Evolutionary conservation across 2,797 vertebrate genomes (phyloP).

Genomic region (Tamandua tetradactyla): DNA sequence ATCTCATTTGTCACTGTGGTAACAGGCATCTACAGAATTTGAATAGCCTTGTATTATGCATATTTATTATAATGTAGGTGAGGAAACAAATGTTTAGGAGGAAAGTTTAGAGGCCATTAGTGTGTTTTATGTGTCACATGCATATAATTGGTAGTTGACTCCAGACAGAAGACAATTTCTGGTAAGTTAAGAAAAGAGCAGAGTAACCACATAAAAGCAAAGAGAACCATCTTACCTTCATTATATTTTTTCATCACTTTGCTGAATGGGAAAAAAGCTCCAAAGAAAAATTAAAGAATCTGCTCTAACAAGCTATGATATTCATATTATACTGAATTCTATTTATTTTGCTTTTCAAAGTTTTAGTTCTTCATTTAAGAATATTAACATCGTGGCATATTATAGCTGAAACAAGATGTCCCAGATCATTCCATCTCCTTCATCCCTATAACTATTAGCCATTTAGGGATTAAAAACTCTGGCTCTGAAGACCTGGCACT

Average conservation of each 20-base stretch:
- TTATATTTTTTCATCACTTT: not conserved
- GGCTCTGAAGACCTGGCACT: not conserved
- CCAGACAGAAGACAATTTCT: not conserved
- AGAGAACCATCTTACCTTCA: not conserved
- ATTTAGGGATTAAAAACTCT: not conserved
- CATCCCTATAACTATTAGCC: not conserved
- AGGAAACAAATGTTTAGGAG: conserved; percentile 50
- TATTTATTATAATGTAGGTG: not conserved
- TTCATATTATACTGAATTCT: not conserved
- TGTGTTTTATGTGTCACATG: conserved; percentile 18
- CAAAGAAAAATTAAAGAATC: not conserved
- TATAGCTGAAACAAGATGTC: not conserved
- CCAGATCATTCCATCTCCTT: not conserved
- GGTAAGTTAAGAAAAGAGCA: not conserved
- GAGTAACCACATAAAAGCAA: not conserved
- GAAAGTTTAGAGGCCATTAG: conserved; percentile 38
- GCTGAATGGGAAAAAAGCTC: not conserved
- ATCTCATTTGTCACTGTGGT: not conserved
- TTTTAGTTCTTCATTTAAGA: conserved; percentile 43
- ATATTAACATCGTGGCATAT: not conserved
- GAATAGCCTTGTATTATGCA: not conserved
- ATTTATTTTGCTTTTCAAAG: not conserved
- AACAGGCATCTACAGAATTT: not conserved
- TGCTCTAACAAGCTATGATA: not conserved
- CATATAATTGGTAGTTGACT: conserved; percentile 40